Conservation (phyloP, 1,140 invertebrate species). For the Adoxophyes honmai region DNA sequence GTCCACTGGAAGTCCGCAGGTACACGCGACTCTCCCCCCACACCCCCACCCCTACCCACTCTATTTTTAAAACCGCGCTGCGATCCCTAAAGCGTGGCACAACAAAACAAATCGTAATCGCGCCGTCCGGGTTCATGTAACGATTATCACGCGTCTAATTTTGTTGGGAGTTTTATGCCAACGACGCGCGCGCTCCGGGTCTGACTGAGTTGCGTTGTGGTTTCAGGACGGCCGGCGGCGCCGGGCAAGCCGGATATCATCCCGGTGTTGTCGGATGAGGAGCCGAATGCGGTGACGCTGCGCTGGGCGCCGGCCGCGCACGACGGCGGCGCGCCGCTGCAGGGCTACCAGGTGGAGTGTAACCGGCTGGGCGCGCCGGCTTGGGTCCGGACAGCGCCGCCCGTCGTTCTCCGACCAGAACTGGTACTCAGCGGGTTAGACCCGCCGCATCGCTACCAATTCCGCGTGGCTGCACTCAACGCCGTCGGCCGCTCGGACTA, state of each 20-base stretch:
- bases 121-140: slow-evolving; percentile 57
- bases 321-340: slow-evolving; percentile 94
- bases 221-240: slow-evolving; percentile 84
- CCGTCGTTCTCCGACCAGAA: slow-evolving; percentile 83
- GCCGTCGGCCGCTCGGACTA: slow-evolving; percentile 88
- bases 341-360: slow-evolving; percentile 90
- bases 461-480: slow-evolving; percentile 93
- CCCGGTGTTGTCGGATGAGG: slow-evolving; percentile 80
- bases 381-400: slow-evolving; percentile 86
- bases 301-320: slow-evolving; percentile 88
- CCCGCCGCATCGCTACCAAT: slow-evolving; percentile 92
- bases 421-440: slow-evolving; percentile 87
- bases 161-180: slow-evolving; percentile 59
- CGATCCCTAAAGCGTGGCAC: slow-evolving; percentile 64
- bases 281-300: slow-evolving; percentile 91
- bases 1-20: slow-evolving; percentile 85
- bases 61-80: slow-evolving; percentile 72
- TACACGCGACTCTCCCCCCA: slow-evolving; percentile 49
- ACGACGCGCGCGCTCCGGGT: slow-evolving; percentile 23
- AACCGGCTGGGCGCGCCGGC: slow-evolving; percentile 85
- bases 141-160: slow-evolving; percentile 63
- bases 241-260: slow-evolving; percentile 88
- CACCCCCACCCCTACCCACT: slow-evolving; percentile 36
- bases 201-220: slow-evolving; percentile 20
- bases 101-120: slow-evolving; percentile 71